A percentile compares a stretch with the other conserved stretches of the same genome.
Evolutionary conservation across 2,797 vertebrate genomes (phyloP).

Genomic region (Falco berigora): DNA sequence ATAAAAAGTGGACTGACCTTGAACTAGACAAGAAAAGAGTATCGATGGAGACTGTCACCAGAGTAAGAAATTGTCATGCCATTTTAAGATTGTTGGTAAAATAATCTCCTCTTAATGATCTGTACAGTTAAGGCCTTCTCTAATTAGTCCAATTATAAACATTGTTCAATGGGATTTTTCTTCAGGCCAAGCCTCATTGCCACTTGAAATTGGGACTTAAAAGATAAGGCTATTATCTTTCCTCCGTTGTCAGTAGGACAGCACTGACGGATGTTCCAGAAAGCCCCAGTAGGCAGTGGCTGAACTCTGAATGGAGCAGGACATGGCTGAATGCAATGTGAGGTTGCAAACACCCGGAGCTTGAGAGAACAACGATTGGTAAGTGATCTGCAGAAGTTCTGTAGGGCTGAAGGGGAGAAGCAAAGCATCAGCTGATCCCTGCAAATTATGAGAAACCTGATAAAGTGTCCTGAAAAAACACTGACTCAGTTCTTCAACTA

Average conservation of each 20-base stretch:
- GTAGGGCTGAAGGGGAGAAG: neutral
- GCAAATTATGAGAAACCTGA: neutral
- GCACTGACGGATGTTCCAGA: neutral
- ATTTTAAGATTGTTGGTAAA: neutral
- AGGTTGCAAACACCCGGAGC: neutral
- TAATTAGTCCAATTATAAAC: constrained; percentile 33
- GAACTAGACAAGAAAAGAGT: neutral
- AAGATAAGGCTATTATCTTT: neutral
- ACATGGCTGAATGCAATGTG: neutral
- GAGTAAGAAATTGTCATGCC: neutral
- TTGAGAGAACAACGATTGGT: neutral
- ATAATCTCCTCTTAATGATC: neutral
- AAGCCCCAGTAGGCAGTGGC: neutral
- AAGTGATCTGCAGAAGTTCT: neutral
- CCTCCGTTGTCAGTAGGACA: neutral
- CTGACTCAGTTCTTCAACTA: neutral
- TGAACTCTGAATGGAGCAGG: neutral
- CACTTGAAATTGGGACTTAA: constrained; percentile 8
- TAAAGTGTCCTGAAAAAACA: neutral
- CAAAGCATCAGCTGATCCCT: neutral
- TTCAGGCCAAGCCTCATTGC: constrained; percentile 27
- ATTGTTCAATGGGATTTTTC: neutral
- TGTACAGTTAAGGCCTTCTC: neutral
- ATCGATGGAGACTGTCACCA: neutral
- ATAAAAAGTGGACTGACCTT: neutral